phyloP scores from a whole-genome alignment of 2,888 invertebrate species.

The Lysandra bellargus region DNA sequence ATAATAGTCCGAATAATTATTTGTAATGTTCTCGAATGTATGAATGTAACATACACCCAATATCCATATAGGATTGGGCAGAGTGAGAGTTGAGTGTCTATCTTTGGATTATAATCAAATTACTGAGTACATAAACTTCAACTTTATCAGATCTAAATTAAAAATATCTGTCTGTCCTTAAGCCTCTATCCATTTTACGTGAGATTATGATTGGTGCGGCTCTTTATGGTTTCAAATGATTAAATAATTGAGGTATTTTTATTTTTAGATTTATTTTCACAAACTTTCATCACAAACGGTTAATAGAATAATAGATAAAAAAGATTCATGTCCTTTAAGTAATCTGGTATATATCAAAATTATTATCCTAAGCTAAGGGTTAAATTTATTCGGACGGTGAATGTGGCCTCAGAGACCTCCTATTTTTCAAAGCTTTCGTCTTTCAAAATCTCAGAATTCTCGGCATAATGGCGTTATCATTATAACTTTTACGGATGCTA shows the following conservation, averaged over 20 bases:
- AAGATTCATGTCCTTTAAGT: background rate
- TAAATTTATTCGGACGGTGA: background rate
- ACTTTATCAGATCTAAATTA: too few relatives aligned
- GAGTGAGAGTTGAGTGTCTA: too few relatives aligned
- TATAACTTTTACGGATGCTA: background rate
- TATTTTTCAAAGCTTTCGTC: background rate
- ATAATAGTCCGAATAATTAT: background rate
- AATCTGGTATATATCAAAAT: slow-evolving; percentile 4
- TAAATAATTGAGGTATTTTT: too few relatives aligned
- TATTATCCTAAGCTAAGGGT: background rate
- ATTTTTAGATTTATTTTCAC: too few relatives aligned
- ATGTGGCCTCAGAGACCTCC: slow-evolving; percentile 6
- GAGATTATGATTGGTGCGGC: too few relatives aligned
- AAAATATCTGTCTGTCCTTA: background rate
- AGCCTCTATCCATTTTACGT: background rate
- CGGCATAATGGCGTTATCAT: background rate
- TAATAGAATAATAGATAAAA: background rate
- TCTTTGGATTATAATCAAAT: background rate
- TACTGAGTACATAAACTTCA: background rate
- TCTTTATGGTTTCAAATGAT: too few relatives aligned
- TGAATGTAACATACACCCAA: too few relatives aligned
- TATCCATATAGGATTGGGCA: too few relatives aligned
- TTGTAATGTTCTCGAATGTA: background rate
- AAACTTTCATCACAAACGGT: too few relatives aligned
- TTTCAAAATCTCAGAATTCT: background rate